Evolutionary conservation across 1,140 invertebrate genomes (phyloP), one percentile per base, ranked within the genome.

Genomic region (Trissolcus basalis): DNA sequence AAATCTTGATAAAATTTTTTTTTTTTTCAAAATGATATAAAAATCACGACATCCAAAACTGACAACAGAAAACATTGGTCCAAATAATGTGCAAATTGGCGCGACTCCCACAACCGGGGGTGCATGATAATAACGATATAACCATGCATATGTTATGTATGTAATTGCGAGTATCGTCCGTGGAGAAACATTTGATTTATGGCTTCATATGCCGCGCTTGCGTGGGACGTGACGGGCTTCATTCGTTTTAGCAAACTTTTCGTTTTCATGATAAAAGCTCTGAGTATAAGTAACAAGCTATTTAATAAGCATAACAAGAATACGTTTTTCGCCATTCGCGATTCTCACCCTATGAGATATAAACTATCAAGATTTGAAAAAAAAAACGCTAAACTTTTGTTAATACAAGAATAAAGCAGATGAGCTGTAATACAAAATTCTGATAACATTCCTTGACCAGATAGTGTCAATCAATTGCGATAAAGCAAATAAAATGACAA

Each of bases 141-240:
- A 51, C 61, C 48, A 73, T 76, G 79, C 76, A 85, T 86, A 86
- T 81, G 83, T 86, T 82, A 81, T 79, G 81, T 85, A 73, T 84
- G 84, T 86, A 86, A 87, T 87, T 87, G 86, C 84, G 84, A 86
- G 83, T 82, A 85, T 83, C 83, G 80, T 85, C 80, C 81, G 83
- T 81, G 82, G 84, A 85, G 84, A 81, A 73, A 44, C 80, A 67
- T 79, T 84, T 87, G 86, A 87, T 87, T 87, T 87, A 87, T 86
- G 84, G 82, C 86, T 87, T 86, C 86, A 86, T 86, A 86, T 74
- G 68, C 76, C 69, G 72, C 60, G 82, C 55, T 80, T 44, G 78
- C 75, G 77, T 78, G 73, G 69, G 74, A 79, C 75, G 83, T 83
- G 84, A 77, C 64, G 75, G 63, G 43, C 32, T 68, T 72, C 75